Evolutionary conservation across 2,888 invertebrate genomes (phyloP).

Genomic region (Acronicta leporina): DNA sequence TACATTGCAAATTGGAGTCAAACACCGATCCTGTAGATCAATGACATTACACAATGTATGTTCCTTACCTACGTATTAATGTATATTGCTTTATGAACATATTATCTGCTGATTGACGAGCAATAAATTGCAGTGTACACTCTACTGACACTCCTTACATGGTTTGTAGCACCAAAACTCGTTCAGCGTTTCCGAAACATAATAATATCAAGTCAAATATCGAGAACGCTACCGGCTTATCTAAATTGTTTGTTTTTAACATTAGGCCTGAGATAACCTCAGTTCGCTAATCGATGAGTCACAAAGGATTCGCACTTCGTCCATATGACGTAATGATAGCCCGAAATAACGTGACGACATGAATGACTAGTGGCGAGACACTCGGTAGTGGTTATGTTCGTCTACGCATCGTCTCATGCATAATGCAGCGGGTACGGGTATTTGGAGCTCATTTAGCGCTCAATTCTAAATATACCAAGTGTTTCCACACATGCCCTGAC

Average conservation of each 20-base stretch:
- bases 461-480: constrained; percentile 67
- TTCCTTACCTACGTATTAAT: constrained; percentile 25
- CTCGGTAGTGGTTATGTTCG: constrained; percentile 19
- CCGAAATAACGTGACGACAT: constrained; percentile 52
- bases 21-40: constrained; percentile 26
- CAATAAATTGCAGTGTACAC: constrained; percentile 4
- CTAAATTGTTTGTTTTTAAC: constrained; percentile 27
- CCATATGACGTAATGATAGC: constrained; percentile 50
- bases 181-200: neutral
- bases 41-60: constrained; percentile 39
- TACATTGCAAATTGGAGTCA: constrained; percentile 8
- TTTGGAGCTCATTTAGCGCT: constrained; percentile 50
- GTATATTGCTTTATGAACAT: constrained; percentile 1
- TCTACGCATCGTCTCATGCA: constrained; percentile 45
- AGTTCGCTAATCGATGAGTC: constrained; percentile 37
- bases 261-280: constrained; percentile 38
- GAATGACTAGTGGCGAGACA: constrained; percentile 40
- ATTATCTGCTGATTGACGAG: constrained; percentile 2
- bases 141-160: neutral
- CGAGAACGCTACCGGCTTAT: constrained; percentile 10
- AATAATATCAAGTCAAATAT: neutral
- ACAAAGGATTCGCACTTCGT: constrained; percentile 38
- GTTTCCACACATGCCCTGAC: constrained; percentile 67
- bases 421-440: constrained; percentile 51
- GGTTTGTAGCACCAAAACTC: neutral